phyloP scores from a whole-genome alignment of 2,888 invertebrate genomes.

The Seira sanloemensis region DNA sequence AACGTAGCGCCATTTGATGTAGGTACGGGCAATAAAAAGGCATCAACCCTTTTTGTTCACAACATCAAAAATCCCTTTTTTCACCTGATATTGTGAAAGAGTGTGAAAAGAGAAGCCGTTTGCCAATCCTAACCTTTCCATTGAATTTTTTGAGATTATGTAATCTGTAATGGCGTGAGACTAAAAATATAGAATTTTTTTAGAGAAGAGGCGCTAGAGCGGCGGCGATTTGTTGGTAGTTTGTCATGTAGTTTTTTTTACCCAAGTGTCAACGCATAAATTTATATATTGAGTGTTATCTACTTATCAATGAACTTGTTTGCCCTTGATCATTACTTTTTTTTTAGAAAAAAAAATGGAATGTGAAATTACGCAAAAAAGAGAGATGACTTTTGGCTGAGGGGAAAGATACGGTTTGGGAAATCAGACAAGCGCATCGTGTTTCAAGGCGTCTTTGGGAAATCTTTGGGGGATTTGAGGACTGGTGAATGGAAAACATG shows the following conservation, averaged over 20 bases:
- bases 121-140: slow-evolving; percentile 58
- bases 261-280: neutral
- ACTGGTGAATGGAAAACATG: slow-evolving; percentile 36
- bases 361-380: neutral
- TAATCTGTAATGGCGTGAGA: slow-evolving; percentile 63
- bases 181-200: neutral
- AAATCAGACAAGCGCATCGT: neutral
- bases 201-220: neutral
- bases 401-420: slow-evolving; percentile 8
- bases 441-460: neutral
- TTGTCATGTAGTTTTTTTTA: slow-evolving; percentile 16
- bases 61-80: slow-evolving; percentile 21
- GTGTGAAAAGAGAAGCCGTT: slow-evolving; percentile 17
- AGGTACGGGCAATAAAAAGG: neutral
- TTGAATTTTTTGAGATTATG: slow-evolving; percentile 54
- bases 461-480: slow-evolving; percentile 7
- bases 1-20: neutral
- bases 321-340: slow-evolving; percentile 41
- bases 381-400: neutral
- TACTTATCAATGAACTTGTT: slow-evolving; percentile 41
- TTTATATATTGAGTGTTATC: neutral
- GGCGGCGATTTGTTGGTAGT: neutral
- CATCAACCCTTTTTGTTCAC: neutral
- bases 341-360: neutral
- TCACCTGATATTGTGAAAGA: slow-evolving; percentile 54